Evolutionary conservation across 2,797 vertebrate genomes (phyloP).

Genomic region (Poeciliopsis presidionis): DNA sequence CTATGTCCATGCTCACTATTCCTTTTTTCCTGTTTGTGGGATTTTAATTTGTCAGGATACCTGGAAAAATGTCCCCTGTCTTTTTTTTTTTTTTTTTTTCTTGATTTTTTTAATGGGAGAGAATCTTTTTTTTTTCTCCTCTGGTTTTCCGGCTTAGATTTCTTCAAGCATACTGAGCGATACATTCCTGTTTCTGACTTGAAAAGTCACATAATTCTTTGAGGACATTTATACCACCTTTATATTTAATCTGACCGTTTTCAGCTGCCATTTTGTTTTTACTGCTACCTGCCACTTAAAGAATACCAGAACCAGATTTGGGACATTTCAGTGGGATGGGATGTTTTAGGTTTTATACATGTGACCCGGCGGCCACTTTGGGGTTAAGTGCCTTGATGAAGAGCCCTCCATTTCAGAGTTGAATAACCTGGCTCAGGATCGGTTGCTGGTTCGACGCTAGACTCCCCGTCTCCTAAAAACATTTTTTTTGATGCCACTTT

Average conservation of each 20-base stretch:
- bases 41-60: slow-evolving; percentile 53
- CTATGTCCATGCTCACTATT: slow-evolving; percentile 38
- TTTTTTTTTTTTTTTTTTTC: slow-evolving; percentile 22
- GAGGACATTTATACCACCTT: slow-evolving; percentile 40
- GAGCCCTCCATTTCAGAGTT: slow-evolving; percentile 73
- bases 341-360: slow-evolving; percentile 61
- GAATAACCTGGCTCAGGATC: slow-evolving; percentile 74
- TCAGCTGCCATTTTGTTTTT: slow-evolving; percentile 49
- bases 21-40: slow-evolving; percentile 41
- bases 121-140: slow-evolving; percentile 16
- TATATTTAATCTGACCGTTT: slow-evolving; percentile 45
- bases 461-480: slow-evolving; percentile 37
- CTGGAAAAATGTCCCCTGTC: slow-evolving; percentile 30
- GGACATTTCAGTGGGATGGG: slow-evolving; percentile 51
- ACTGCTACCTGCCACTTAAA: slow-evolving; percentile 41
- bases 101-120: slow-evolving; percentile 10
- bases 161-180: slow-evolving; percentile 44
- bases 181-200: slow-evolving; percentile 70
- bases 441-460: slow-evolving; percentile 74
- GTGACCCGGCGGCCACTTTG: slow-evolving; percentile 64
- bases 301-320: slow-evolving; percentile 54
- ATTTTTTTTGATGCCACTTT: slow-evolving; percentile 73
- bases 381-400: slow-evolving; percentile 79
- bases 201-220: slow-evolving; percentile 39
- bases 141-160: slow-evolving; percentile 34